These are phyloP conservation scores for Silurus lanzhouensis DNA, from an alignment of 2,797 vertebrate species.

Conservation along the genomic window DNA sequence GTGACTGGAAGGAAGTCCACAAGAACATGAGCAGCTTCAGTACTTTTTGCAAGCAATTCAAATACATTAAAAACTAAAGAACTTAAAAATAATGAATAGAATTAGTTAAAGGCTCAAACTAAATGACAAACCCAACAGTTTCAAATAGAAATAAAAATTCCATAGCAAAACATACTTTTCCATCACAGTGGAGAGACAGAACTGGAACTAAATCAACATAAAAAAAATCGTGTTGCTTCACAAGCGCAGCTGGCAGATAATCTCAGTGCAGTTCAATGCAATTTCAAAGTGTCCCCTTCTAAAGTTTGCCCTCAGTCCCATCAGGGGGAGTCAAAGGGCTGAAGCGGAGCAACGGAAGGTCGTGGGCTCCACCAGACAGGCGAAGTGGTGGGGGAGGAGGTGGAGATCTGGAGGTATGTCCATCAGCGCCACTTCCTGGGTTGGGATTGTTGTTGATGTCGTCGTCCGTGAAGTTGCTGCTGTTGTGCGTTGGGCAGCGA, in stretches of 20 bases:
- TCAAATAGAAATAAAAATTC: neutral
- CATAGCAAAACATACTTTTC: no score
- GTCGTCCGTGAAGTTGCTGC: neutral
- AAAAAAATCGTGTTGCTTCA: neutral
- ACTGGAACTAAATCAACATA: neutral
- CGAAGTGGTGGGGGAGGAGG: constrained; percentile 65
- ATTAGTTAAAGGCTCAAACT: neutral
- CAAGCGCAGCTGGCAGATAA: neutral
- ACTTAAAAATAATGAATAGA: neutral
- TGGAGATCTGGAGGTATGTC: constrained; percentile 50
- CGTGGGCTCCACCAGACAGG: constrained; percentile 60
- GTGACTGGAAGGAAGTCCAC: neutral
- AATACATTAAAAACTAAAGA: neutral
- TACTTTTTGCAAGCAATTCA: neutral
- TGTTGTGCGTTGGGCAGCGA: constrained; percentile 53
- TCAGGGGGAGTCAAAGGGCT: constrained; percentile 62
- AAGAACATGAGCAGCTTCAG: neutral
- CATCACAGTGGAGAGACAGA: neutral
- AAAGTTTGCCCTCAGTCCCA: constrained; percentile 36
- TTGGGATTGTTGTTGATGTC: constrained; percentile 48
- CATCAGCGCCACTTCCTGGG: neutral
- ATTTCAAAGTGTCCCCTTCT: constrained; percentile 56
- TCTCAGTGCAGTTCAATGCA: neutral
- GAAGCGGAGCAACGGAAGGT: constrained; percentile 72
- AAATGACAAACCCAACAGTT: neutral